Conservation (phyloP, 2,113 vertebrate genomes). For the Anhinga anhinga region DNA sequence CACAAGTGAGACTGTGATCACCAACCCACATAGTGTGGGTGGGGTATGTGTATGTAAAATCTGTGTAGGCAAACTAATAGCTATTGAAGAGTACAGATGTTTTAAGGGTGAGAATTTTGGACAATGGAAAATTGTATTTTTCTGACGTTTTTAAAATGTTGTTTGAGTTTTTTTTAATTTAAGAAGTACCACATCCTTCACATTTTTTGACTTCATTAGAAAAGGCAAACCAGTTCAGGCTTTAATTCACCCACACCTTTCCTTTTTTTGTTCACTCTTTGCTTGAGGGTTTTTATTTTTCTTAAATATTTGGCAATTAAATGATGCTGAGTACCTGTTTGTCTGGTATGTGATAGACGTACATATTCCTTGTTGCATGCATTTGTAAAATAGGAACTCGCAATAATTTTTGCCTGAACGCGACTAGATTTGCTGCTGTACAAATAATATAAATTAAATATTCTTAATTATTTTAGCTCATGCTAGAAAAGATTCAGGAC, state of each 20-base stretch:
- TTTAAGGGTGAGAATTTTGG: not conserved
- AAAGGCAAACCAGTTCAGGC: not conserved
- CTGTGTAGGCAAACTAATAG: not conserved
- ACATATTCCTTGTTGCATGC: not conserved
- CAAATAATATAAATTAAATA: constrained; percentile 63
- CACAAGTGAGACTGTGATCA: not conserved
- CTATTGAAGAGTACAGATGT: not conserved
- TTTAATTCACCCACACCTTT: not conserved
- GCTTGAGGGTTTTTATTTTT: not conserved
- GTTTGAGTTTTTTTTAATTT: not conserved
- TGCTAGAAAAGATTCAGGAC: constrained; percentile 58
- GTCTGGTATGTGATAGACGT: not conserved
- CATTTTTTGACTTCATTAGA: not conserved
- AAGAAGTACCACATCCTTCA: not conserved
- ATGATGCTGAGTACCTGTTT: not conserved
- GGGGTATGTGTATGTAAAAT: not conserved
- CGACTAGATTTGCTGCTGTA: not conserved
- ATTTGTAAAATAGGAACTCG: not conserved
- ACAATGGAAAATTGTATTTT: not conserved
- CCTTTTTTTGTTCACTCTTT: not conserved
- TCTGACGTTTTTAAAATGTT: not conserved
- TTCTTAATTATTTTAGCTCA: constrained; percentile 68
- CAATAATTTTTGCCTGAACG: not conserved
- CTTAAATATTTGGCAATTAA: not conserved
- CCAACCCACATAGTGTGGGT: not conserved